A percentile compares a stretch with the other conserved stretches of the same genome.
Conservation (phyloP, 2,113 vertebrate species). For the Irena cyanogastra region DNA sequence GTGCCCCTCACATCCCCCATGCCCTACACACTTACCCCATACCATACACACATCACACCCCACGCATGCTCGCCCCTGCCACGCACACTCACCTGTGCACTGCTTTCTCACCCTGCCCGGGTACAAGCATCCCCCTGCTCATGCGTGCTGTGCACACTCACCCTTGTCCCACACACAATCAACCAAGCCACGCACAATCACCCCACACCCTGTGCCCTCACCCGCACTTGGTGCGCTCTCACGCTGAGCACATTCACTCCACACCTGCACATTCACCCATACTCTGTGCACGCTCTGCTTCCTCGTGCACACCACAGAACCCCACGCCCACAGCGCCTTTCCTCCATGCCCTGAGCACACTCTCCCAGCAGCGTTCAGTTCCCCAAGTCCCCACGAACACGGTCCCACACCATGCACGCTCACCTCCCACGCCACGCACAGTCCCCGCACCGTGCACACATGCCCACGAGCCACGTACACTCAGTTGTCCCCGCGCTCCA, state of each 20-base stretch:
- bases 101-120: rapidly evolving
- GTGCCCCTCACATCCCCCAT: too few species aligned
- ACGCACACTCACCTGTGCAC: not conserved
- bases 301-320: not conserved
- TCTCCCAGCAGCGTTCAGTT: not conserved
- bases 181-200: not conserved
- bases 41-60: not conserved
- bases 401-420: not conserved
- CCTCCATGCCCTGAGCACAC: not conserved
- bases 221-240: not conserved
- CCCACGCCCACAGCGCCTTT: not conserved
- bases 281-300: not conserved
- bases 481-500: not conserved
- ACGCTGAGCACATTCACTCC: not conserved
- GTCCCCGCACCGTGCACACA: not conserved
- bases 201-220: not conserved
- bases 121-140: not conserved
- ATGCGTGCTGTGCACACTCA: not conserved
- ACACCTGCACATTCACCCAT: not conserved
- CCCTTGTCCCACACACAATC: not conserved
- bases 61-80: not conserved
- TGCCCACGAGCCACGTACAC: not conserved
- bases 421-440: not conserved
- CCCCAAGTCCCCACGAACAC: rapidly evolving
- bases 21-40: rapidly evolving